phyloP scores from a whole-genome alignment of 2,113 vertebrate genomes.

The Gnathonemus longibarbis region DNA sequence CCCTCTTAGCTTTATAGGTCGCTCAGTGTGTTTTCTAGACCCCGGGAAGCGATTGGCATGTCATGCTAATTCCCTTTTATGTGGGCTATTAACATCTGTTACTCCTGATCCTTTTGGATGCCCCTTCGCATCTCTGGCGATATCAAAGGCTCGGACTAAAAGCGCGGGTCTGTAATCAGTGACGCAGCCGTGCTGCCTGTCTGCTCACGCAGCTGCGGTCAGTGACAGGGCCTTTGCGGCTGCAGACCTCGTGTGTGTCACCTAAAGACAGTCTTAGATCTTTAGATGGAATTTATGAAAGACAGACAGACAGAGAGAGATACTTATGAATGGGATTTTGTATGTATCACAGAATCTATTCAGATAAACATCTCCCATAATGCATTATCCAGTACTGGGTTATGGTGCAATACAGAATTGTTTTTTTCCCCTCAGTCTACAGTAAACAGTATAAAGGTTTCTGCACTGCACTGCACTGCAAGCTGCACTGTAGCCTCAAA shows the following conservation, averaged over 20 bases:
- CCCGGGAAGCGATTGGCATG: neutral
- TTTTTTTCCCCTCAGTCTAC: neutral
- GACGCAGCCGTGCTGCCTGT: neutral
- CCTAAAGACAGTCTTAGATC: neutral
- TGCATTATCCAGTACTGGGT: neutral
- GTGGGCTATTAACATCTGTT: slow-evolving; percentile 21
- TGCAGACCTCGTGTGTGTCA: too few relatives aligned
- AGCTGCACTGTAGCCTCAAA: neutral
- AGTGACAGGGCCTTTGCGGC: neutral
- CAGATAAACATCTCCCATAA: neutral
- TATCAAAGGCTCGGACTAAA: slow-evolving; percentile 11
- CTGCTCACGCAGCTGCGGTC: neutral
- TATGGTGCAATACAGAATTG: neutral
- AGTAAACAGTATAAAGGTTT: neutral
- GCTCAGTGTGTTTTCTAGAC: neutral
- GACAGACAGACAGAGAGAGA: neutral
- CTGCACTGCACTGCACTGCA: neutral
- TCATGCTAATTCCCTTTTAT: slow-evolving; percentile 18
- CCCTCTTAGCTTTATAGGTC: neutral
- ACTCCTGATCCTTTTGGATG: neutral
- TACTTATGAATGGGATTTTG: too few relatives aligned
- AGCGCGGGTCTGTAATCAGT: neutral
- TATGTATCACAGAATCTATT: neutral
- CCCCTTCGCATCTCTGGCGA: slow-evolving; percentile 12
- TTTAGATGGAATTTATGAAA: neutral